These are phyloP conservation scores for Poecilia picta DNA, from an alignment of 2,797 vertebrate species.

Conservation along the genomic window DNA sequence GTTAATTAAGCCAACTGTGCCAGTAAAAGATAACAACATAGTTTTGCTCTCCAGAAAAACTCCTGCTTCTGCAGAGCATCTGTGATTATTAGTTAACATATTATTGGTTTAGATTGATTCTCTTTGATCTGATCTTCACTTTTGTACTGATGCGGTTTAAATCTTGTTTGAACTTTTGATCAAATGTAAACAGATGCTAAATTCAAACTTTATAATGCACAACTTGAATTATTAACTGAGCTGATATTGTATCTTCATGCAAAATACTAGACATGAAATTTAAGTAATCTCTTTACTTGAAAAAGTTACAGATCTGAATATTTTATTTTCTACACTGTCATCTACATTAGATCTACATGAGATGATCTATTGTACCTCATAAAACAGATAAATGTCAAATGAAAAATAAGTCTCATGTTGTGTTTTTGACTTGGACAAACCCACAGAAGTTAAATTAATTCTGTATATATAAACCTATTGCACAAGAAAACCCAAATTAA, in stretches of 20 bases:
- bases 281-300: not conserved
- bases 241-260: not conserved
- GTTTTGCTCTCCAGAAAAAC: slow-evolving; percentile 28
- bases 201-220: not conserved
- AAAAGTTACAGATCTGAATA: not conserved
- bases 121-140: slow-evolving; percentile 25
- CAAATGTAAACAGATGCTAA: slow-evolving; percentile 6
- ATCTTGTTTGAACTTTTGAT: slow-evolving; percentile 5
- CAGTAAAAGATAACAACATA: slow-evolving; percentile 38
- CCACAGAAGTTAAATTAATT: not conserved
- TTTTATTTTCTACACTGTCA: not conserved
- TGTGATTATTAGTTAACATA: slow-evolving; percentile 18
- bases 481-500: not conserved
- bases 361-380: not conserved
- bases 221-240: not conserved
- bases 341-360: not conserved
- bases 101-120: slow-evolving; percentile 21
- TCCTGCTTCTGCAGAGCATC: slow-evolving; percentile 1
- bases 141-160: slow-evolving; percentile 18
- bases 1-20: slow-evolving; percentile 67
- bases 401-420: not conserved
- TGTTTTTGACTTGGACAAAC: not conserved
- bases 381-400: not conserved
- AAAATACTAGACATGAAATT: not conserved
- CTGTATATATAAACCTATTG: not conserved